Percentiles rank a stretch among this genome's conserved stretches.
Conservation (phyloP, 23 tunicate genomes). For the Halocynthia roretzi region DNA sequence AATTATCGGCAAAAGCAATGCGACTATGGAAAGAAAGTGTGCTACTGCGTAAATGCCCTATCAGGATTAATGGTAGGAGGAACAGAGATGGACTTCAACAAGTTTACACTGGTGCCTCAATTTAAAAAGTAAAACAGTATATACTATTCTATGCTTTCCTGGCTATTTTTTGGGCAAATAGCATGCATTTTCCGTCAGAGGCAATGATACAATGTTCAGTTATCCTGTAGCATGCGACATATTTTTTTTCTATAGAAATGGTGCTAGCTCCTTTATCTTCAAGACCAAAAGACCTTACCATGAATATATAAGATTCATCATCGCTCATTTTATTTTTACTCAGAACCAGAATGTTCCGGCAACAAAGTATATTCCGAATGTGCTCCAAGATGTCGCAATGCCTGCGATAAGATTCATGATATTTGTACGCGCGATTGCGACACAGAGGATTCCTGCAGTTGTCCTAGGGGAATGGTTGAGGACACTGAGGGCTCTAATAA, state of each 20-base stretch:
- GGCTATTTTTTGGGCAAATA: too few species aligned
- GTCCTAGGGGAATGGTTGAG: background rate
- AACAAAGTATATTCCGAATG: background rate
- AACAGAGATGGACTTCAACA: background rate
- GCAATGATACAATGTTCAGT: too few species aligned
- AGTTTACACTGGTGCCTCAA: background rate
- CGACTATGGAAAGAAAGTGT: background rate
- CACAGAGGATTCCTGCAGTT: background rate
- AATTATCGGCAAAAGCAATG: too few species aligned
- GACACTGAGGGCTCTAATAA: background rate
- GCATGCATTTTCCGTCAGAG: too few species aligned
- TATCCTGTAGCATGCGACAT: too few species aligned
- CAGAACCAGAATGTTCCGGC: background rate
- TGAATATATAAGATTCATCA: too few species aligned
- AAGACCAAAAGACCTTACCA: too few species aligned
- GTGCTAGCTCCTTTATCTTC: too few species aligned
- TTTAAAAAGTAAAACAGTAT: background rate
- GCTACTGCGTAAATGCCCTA: conserved; percentile 1
- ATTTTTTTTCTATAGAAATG: too few species aligned
- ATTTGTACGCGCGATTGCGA: background rate
- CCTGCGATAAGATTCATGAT: background rate
- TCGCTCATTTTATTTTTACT: too few species aligned
- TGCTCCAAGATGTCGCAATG: background rate
- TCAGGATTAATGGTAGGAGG: background rate
- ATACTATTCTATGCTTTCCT: too few species aligned